These are phyloP conservation scores for Stegastes partitus DNA, from an alignment of 2,113 vertebrate species.

Conservation along the genomic window DNA sequence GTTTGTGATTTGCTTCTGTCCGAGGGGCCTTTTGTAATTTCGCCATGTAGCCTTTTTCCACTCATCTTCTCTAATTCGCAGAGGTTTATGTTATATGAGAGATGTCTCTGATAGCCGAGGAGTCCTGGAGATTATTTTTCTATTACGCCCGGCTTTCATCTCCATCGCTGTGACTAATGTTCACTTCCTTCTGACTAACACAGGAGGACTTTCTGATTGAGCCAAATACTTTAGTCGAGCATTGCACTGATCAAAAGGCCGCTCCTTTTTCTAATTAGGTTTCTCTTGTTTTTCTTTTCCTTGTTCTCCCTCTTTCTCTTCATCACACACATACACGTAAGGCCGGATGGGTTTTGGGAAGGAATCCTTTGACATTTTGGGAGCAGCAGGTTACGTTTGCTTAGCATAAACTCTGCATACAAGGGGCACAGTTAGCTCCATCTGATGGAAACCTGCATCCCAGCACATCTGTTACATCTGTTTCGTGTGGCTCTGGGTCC, in stretches of 20 bases:
- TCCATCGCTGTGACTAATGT: slow-evolving; percentile 66
- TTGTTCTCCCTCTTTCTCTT: background rate
- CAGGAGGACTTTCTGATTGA: slow-evolving; percentile 38
- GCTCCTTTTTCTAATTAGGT: slow-evolving; percentile 5
- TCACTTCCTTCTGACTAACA: slow-evolving; percentile 56
- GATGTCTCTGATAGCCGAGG: slow-evolving; percentile 57
- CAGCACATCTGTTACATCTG: too few relatives aligned
- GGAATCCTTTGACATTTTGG: background rate
- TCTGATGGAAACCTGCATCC: background rate
- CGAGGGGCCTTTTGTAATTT: slow-evolving; percentile 16
- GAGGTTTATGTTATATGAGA: slow-evolving; percentile 56
- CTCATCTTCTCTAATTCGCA: slow-evolving; percentile 48
- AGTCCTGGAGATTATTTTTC: slow-evolving; percentile 64
- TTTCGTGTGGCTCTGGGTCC: too few relatives aligned
- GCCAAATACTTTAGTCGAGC: slow-evolving; percentile 33
- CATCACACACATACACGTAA: background rate
- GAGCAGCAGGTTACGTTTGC: too few relatives aligned
- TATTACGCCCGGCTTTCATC: slow-evolving; percentile 69
- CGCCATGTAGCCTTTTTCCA: slow-evolving; percentile 43
- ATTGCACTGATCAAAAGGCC: slow-evolving; percentile 28
- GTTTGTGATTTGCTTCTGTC: slow-evolving; percentile 29
- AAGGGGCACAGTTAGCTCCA: too few relatives aligned
- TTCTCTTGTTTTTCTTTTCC: slow-evolving; percentile 3
- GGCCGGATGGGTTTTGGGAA: background rate
- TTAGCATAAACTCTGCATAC: too few relatives aligned